Conservation (phyloP, 1,140 invertebrate genomes). For the Ylistrum balloti region DNA sequence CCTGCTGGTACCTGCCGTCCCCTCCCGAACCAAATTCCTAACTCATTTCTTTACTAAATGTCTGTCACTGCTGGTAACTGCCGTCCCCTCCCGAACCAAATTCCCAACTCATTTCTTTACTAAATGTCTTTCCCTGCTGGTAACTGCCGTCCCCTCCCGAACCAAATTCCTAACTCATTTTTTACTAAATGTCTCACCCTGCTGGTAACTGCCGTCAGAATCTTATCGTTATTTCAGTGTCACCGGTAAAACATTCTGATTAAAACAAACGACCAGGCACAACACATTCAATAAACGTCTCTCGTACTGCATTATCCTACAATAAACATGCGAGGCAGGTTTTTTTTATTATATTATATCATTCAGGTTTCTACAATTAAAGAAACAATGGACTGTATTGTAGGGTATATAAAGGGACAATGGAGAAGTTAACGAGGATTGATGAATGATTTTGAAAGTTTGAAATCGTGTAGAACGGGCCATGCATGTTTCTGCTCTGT, state of each 20-base stretch:
- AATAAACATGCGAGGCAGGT: not conserved
- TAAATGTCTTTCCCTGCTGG: not conserved
- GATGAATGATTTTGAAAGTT: not conserved
- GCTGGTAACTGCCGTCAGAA: not conserved
- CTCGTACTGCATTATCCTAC: not conserved
- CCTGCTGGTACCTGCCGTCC: too few relatives aligned
- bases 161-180: too few relatives aligned
- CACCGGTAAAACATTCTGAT: not conserved
- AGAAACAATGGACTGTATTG: too few relatives aligned
- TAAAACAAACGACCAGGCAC: not conserved
- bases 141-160: too few relatives aligned
- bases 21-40: too few relatives aligned
- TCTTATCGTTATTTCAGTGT: not conserved
- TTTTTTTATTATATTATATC: not conserved
- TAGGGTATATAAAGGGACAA: too few relatives aligned
- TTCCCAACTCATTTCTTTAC: too few relatives aligned
- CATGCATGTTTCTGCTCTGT: too few relatives aligned
- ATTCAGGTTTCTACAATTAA: constrained; percentile 9
- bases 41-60: too few relatives aligned
- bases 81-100: too few relatives aligned
- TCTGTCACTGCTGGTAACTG: not conserved
- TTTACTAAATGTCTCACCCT: not conserved
- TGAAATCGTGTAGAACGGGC: not conserved
- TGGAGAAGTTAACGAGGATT: too few relatives aligned
- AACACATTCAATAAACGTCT: not conserved